phyloP scores from a whole-genome alignment of 2,797 vertebrate genomes.

The Coreius guichenoti region DNA sequence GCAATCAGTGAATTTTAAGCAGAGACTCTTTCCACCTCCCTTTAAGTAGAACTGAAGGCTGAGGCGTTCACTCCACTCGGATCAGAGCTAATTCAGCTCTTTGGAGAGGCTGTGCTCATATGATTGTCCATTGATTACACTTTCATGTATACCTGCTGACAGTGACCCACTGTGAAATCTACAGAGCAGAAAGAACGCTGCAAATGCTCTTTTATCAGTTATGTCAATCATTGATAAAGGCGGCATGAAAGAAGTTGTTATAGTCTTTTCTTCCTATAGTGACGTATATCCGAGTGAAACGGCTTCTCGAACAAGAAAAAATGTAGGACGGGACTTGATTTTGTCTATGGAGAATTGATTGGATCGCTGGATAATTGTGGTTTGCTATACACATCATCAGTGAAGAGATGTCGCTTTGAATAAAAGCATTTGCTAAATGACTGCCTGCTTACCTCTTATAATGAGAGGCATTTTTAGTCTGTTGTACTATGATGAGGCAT shows the following conservation, averaged over 20 bases:
- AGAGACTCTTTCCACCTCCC: conserved; percentile 37
- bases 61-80: conserved; percentile 18
- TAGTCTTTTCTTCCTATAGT: neutral
- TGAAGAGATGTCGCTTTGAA: neutral
- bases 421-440: neutral
- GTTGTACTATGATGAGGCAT: neutral
- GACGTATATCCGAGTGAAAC: neutral
- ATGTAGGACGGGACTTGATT: neutral
- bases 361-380: neutral
- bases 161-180: conserved; percentile 31
- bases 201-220: conserved; percentile 20
- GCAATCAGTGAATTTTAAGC: conserved; percentile 65
- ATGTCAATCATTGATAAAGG: conserved; percentile 24
- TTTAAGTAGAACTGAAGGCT: conserved; percentile 39
- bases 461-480: neutral
- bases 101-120: conserved; percentile 39
- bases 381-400: neutral
- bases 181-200: conserved; percentile 8
- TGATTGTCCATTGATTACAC: conserved; percentile 59
- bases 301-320: neutral
- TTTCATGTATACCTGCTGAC: conserved; percentile 39
- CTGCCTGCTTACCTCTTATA: neutral
- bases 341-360: neutral
- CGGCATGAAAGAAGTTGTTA: neutral
- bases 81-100: conserved; percentile 55